Evolutionary conservation across 2,888 invertebrate genomes (phyloP), one percentile per base, ranked within the genome.

Genomic region (Trissoscelio sp.): DNA sequence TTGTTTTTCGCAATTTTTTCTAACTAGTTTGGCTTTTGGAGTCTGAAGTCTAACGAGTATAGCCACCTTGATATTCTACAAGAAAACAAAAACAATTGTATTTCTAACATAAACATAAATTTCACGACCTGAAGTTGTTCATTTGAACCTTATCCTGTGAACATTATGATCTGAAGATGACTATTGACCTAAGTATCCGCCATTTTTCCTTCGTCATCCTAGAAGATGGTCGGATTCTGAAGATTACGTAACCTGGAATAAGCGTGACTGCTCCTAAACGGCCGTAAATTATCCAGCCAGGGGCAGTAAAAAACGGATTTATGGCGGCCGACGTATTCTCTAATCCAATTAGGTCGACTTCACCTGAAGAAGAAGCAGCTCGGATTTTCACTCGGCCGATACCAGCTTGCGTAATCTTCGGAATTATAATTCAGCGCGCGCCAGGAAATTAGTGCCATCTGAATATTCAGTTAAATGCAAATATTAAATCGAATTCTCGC

Each of bases 321-420:
- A 78, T 55, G 42, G 77, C 69, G 60, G 28, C 18, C 55, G 69
- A 39, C 53, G 69, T 60, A 62, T 70, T 31, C 62, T 70, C 57
- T 70, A 70, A 70, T 70, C 70, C 70, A 78, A 78, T 70, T 78
- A 70, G 64, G 48, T 70, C 64, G 67, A 46, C 77, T 53, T 39
- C 64, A 58, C 67, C 60, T 48, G 60, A 53, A 58, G 44, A 51
- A 60, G 51, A 48, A 39, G 66, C 14, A n/a, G 67, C 16, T 44
- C 7, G 28, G 48, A 64, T 66, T 66, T 64, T 64, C 73, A 39
- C 42, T 72, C 60, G 51, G 14, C 62, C 37, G 34, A 20, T 37
- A 53, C 28, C 48, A 11, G 34, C 42, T 58, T 57, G 57, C 66
- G 66, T 31, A 66, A 74, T 74, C 53, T 44, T 57, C n/a, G 44